Evolutionary conservation across 2,113 vertebrate species (phyloP).

Genomic region (Phyllopteryx taeniolatus): DNA sequence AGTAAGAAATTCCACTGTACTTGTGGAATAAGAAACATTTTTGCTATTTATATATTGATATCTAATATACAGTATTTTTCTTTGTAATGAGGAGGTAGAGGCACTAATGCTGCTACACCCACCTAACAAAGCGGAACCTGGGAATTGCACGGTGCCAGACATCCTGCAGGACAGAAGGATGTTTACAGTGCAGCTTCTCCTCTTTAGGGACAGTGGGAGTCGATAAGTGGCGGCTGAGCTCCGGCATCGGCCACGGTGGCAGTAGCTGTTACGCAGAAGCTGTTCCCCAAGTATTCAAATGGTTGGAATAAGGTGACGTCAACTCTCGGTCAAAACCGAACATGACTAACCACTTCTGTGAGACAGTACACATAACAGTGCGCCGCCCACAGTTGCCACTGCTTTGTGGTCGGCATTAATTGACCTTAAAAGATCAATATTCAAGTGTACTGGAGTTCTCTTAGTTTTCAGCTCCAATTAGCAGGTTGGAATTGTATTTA

Average conservation of each 20-base stretch:
- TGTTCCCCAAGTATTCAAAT: conserved; percentile 19
- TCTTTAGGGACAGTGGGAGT: conserved; percentile 35
- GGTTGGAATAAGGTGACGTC: conserved; percentile 43
- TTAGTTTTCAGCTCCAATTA: conserved; percentile 14
- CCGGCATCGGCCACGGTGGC: conserved; percentile 17
- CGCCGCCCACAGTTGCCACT: conserved; percentile 39
- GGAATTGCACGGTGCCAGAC: conserved; percentile 37
- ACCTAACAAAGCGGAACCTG: conserved; percentile 34
- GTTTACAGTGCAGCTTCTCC: conserved; percentile 49
- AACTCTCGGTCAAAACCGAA: conserved; percentile 38
- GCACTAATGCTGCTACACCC: conserved; percentile 23
- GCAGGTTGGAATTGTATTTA: neutral
- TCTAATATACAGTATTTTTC: neutral
- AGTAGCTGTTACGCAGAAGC: conserved; percentile 40
- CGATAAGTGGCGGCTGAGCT: conserved; percentile 37
- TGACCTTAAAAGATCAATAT: conserved; percentile 37
- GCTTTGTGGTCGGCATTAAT: conserved; percentile 17
- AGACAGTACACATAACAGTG: conserved; percentile 38
- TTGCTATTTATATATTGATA: neutral
- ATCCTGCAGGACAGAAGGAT: conserved; percentile 58
- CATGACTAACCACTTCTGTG: conserved; percentile 51
- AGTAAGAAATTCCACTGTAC: no score
- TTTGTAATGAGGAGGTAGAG: neutral
- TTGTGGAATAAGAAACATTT: neutral
- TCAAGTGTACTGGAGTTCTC: conserved; percentile 11